Evolutionary conservation across 2,888 invertebrate genomes (phyloP), one percentile per base, ranked within the genome.

Genomic region (Morpho achilles): DNA sequence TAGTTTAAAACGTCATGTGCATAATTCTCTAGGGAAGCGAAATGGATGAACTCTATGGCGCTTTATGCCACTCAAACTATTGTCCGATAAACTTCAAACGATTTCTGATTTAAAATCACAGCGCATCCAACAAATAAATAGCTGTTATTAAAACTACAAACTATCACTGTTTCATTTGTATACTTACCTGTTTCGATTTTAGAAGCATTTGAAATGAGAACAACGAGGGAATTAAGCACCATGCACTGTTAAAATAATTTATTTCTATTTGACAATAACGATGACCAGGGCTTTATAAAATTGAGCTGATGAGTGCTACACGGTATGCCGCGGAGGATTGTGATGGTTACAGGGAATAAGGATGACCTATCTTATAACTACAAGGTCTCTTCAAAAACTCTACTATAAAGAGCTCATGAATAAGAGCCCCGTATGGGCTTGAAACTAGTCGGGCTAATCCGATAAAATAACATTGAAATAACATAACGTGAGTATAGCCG

Each of bases 241-340:
- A 88, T 89, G 89, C 88, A 85, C 71, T 74, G 75, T 76, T 69
- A 72, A 74, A 75, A 73, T 71, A 69, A 53, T 53, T 55, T 55
- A 46, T 22, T 52, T 53, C 39, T 10, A 23, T 47, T 51, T 44
- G 50, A 50, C 50, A 59, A 50, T 46, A 44, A 62, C 58, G 56
- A 66, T 64, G 65, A 60, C 50, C 63, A 65, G 70, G 72, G 73
- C 71, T 72, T 70, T 66, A 57, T 45, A 57, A 44, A 63, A 59
- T 74, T 56, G 60, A 79, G 78, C 79, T 75, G 77, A 85, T 84
- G 88, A 87, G 87, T 84, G 82, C 82, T 86, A 87, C 88, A 86
- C 78, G 75, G 83, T 82, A 78, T 81, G 84, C 77, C 73, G 76
- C 73, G 9, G 71, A 69, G 69, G 59, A 56, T 51, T 59, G 55